Evolutionary conservation across 2,113 vertebrate genomes (phyloP), one percentile per base, ranked within the genome.

Genomic region (Camelus dromedarius): DNA sequence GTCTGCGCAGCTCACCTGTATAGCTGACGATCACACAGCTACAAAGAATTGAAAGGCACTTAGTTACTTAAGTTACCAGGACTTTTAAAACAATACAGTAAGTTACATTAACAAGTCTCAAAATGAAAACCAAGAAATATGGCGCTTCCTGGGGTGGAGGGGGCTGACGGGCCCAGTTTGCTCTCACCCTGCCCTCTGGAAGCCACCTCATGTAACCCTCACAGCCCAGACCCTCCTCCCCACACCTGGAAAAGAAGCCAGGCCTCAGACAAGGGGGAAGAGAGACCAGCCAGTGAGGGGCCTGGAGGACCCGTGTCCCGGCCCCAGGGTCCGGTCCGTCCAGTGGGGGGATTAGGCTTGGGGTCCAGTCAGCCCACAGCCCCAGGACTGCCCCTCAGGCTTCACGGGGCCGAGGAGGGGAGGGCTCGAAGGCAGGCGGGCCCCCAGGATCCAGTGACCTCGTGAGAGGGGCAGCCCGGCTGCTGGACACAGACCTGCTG

Each of bases 11-110:
- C 96, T 98, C 98, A 99, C 99, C 99, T 99, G 99, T 99, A 99
- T 70, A 99, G 98, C 69, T 99, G 99, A 69, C 98, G 99, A 75
- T 98, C 98, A 20, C 95, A 98, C 20, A 99, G 98, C 99, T 99
- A 97, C 4, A 93, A 89, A 96, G 77, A 80, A 32, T 0, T 38
- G 24, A 38, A 81, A 96, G 50, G 67, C 35, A 70, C 22, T 81
- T 14, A 91, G 35, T 77, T 19, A 85, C 48, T 28, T 16, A 75
- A 38, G 3, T 10, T 50, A 82, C 12, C 19, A 56, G 42, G 6
- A 3, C 1, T 79, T 66, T 79, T 10, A 30, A 84, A 70, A 15
- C 6, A 70, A 14, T 11, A 30, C 48, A 32, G 8, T 3, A 24
- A 7, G 8, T 32, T 5, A 42, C 0, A 24, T 26, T 16, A 32